These are phyloP conservation scores for Tenthredo notha DNA, from an alignment of 2,888 invertebrate genomes.

Conservation along the genomic window DNA sequence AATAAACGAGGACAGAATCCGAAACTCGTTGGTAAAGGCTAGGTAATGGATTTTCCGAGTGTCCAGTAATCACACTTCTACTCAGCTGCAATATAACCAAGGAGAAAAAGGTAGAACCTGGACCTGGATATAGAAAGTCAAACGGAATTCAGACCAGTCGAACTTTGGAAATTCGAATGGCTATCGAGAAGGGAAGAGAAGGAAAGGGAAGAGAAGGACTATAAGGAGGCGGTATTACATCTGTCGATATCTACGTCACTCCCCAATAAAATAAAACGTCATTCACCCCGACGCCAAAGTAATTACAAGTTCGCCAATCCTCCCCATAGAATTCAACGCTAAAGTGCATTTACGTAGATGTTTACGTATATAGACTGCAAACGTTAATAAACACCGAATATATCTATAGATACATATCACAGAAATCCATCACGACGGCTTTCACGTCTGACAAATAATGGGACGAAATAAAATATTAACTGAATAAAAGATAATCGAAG, in stretches of 20 bases:
- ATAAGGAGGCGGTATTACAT: slow-evolving; percentile 66
- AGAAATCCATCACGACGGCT: neutral
- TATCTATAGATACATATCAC: neutral
- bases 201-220: slow-evolving; percentile 17
- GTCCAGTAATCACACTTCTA: slow-evolving; percentile 43
- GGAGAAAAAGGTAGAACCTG: neutral
- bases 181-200: neutral
- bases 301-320: slow-evolving; percentile 53
- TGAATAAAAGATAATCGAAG: neutral
- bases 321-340: slow-evolving; percentile 25
- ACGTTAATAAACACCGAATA: neutral
- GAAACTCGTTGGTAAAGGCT: neutral
- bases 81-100: neutral
- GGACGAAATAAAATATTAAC: neutral
- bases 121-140: neutral
- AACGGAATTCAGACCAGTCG: neutral
- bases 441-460: neutral
- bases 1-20: neutral
- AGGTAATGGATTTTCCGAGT: slow-evolving; percentile 49
- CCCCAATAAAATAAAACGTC: slow-evolving; percentile 70
- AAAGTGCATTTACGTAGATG: neutral
- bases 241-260: slow-evolving; percentile 73
- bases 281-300: slow-evolving; percentile 45
- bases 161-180: slow-evolving; percentile 14
- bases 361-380: neutral